A percentile compares a stretch with the other conserved stretches of the same genome.
Conservation (phyloP, 2,113 vertebrate genomes). For the Proterorhinus semilunaris region DNA sequence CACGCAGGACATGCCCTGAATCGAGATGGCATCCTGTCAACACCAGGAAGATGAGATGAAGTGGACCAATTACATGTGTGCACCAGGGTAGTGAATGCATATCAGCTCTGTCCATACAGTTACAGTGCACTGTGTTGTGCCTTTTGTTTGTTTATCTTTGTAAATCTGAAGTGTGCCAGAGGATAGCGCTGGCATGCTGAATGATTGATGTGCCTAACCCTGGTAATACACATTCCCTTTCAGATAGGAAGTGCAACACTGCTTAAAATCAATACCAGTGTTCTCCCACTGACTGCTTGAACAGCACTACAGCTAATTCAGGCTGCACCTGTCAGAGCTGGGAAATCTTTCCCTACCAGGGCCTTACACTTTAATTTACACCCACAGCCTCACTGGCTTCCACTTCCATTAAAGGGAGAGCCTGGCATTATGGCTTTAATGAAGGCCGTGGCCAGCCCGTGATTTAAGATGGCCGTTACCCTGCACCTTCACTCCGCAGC, state of each 20-base stretch:
- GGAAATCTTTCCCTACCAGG: slow-evolving; percentile 73
- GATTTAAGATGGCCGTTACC: slow-evolving; percentile 77
- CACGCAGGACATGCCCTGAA: slow-evolving; percentile 57
- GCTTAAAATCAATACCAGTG: slow-evolving; percentile 78
- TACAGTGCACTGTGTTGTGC: slow-evolving; percentile 13
- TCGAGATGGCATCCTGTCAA: slow-evolving; percentile 62
- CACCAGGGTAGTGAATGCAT: slow-evolving; percentile 22
- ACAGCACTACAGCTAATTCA: slow-evolving; percentile 81
- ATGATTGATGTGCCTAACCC: slow-evolving; percentile 77
- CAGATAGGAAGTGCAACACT: slow-evolving; percentile 79
- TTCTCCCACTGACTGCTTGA: slow-evolving; percentile 76
- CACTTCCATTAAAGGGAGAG: slow-evolving; percentile 80
- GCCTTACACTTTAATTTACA: slow-evolving; percentile 77
- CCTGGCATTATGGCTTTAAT: slow-evolving; percentile 80
- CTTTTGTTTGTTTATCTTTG: slow-evolving; percentile 68
- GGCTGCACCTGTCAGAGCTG: slow-evolving; percentile 76
- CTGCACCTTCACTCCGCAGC: slow-evolving; percentile 63
- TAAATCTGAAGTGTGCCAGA: slow-evolving; percentile 58
- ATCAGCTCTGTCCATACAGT: slow-evolving; percentile 2
- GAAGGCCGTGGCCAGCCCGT: slow-evolving; percentile 73
- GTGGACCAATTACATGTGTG: slow-evolving; percentile 29
- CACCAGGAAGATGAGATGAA: slow-evolving; percentile 50
- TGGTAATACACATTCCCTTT: slow-evolving; percentile 78
- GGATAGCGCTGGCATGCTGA: slow-evolving; percentile 58
- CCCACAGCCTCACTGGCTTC: slow-evolving; percentile 69